Percentiles rank a stretch among this genome's conserved stretches.
phyloP scores from a whole-genome alignment of 1,140 invertebrate species.

The Trachymyrmex septentrionalis region DNA sequence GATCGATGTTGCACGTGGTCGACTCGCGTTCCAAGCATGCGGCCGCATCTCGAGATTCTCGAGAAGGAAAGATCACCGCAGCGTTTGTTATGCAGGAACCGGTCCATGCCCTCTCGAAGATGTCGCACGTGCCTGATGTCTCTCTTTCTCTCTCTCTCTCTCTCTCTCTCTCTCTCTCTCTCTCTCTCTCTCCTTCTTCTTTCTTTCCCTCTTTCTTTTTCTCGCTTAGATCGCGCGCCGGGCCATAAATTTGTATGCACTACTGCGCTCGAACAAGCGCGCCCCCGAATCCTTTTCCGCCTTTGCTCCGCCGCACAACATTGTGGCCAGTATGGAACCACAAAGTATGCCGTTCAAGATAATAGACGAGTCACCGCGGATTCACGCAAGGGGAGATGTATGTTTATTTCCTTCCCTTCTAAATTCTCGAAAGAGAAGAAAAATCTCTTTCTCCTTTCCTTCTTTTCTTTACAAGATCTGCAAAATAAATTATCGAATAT shows the following conservation, averaged over 20 bases:
- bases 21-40: slow-evolving; percentile 43
- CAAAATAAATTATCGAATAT: neutral
- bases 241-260: slow-evolving; percentile 65
- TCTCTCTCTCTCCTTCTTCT: slow-evolving; percentile 40
- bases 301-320: slow-evolving; percentile 1
- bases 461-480: neutral
- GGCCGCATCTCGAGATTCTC: slow-evolving; percentile 20
- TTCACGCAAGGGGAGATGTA: neutral
- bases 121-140: slow-evolving; percentile 63
- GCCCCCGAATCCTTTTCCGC: slow-evolving; percentile 35
- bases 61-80: slow-evolving; percentile 39
- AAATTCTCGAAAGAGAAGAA: neutral
- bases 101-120: slow-evolving; percentile 38
- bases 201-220: slow-evolving; percentile 46
- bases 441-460: neutral
- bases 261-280: slow-evolving; percentile 40
- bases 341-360: slow-evolving; percentile 45
- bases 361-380: slow-evolving; percentile 16
- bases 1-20: slow-evolving; percentile 66
- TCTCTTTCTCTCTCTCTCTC: slow-evolving; percentile 40
- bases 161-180: slow-evolving; percentile 46
- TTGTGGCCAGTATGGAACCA: neutral
- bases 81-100: slow-evolving; percentile 62
- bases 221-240: neutral
- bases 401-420: neutral